These are phyloP conservation scores for Buphagus erythrorhynchus DNA, from an alignment of 2,797 vertebrate genomes.

Conservation along the genomic window DNA sequence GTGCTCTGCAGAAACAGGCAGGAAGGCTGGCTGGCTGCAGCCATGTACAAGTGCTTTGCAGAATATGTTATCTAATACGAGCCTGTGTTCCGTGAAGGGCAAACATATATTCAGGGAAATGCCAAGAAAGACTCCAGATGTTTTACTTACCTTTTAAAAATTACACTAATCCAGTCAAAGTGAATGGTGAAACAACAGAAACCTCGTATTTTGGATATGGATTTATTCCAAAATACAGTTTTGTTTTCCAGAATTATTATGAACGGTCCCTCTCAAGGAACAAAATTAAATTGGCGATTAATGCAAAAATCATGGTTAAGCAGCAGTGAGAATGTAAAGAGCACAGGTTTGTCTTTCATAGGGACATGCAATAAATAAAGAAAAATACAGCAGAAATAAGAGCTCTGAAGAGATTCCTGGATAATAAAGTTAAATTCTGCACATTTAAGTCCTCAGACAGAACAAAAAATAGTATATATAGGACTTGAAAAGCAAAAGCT, in stretches of 20 bases:
- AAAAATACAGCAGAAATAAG: background rate
- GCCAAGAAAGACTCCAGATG: conserved; percentile 1
- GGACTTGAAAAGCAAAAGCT: background rate
- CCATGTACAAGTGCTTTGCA: background rate
- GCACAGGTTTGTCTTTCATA: background rate
- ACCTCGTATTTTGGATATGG: background rate
- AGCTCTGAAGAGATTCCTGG: background rate
- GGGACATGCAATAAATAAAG: background rate
- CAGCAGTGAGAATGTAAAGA: background rate
- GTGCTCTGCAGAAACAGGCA: background rate
- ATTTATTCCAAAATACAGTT: background rate
- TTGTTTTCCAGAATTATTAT: background rate
- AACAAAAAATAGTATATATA: background rate
- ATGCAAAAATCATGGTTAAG: background rate
- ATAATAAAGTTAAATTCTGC: background rate
- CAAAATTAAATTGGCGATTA: background rate
- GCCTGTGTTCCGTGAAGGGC: background rate
- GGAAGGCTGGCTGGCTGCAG: background rate
- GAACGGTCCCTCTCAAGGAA: background rate
- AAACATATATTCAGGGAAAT: background rate
- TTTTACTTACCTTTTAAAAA: background rate
- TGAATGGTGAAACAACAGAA: background rate
- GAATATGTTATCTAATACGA: background rate
- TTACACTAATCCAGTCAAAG: background rate
- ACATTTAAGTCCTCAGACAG: background rate